Evolutionary conservation across 2,888 invertebrate genomes (phyloP).

Genomic region (Sphinx pinastri): DNA sequence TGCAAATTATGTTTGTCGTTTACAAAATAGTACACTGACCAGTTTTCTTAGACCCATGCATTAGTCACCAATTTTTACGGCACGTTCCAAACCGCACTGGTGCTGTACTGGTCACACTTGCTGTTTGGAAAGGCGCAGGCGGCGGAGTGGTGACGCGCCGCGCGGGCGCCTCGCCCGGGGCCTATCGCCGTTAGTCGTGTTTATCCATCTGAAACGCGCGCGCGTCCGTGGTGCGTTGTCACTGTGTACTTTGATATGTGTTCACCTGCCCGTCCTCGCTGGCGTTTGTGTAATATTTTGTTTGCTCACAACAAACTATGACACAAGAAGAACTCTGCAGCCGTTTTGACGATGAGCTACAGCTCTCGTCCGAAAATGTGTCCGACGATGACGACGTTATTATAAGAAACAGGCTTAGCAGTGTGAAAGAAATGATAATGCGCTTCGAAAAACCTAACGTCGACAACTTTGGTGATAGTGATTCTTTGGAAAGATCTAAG

Average conservation of each 20-base stretch:
- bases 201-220: slow-evolving; percentile 59
- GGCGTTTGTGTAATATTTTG: slow-evolving; percentile 63
- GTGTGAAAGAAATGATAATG: slow-evolving; percentile 75
- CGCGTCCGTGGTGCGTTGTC: slow-evolving; percentile 63
- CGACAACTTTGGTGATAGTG: slow-evolving; percentile 59
- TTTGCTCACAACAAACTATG: slow-evolving; percentile 60
- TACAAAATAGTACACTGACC: neutral
- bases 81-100: slow-evolving; percentile 47
- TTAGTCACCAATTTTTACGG: slow-evolving; percentile 2
- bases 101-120: slow-evolving; percentile 66
- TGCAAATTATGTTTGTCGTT: neutral
- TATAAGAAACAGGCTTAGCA: slow-evolving; percentile 61
- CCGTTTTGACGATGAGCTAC: slow-evolving; percentile 63
- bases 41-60: neutral
- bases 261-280: slow-evolving; percentile 57
- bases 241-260: slow-evolving; percentile 69
- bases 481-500: slow-evolving; percentile 67
- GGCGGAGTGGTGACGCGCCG: slow-evolving; percentile 51
- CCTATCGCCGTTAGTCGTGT: slow-evolving; percentile 57
- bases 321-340: slow-evolving; percentile 71
- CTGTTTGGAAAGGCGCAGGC: slow-evolving; percentile 38
- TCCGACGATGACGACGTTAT: slow-evolving; percentile 71
- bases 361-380: slow-evolving; percentile 59
- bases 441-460: slow-evolving; percentile 72
- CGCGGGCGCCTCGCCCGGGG: slow-evolving; percentile 53